Conservation (phyloP, 2,113 vertebrate genomes). For the Apaloderma vittatum region DNA sequence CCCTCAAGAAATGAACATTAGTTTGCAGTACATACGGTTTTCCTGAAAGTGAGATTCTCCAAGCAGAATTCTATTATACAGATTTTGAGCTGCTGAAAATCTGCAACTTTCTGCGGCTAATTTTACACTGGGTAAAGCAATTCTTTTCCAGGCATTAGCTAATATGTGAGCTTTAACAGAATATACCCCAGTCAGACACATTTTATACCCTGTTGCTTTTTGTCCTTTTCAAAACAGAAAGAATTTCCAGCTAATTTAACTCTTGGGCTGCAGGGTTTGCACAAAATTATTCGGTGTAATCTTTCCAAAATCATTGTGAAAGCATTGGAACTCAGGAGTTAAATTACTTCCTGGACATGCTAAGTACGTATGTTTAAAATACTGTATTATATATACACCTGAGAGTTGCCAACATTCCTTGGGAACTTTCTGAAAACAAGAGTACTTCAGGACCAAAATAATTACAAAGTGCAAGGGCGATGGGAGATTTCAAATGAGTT, state of each 20-base stretch:
- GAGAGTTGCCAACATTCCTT: neutral
- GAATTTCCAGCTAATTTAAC: neutral
- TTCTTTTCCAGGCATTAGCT: neutral
- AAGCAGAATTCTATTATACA: neutral
- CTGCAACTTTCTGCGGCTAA: neutral
- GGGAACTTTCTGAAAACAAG: neutral
- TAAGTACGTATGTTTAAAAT: neutral
- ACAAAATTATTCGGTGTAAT: neutral
- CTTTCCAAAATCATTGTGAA: neutral
- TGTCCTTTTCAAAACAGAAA: neutral
- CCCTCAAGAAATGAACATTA: neutral
- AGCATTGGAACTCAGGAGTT: neutral
- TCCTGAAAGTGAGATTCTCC: neutral
- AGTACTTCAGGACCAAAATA: neutral
- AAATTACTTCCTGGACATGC: neutral
- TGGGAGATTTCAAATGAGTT: neutral
- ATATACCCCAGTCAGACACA: neutral
- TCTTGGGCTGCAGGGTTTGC: neutral
- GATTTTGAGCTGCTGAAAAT: neutral
- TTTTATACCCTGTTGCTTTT: neutral
- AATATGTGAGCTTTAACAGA: neutral
- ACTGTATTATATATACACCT: neutral
- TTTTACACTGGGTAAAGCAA: neutral
- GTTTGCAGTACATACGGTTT: neutral
- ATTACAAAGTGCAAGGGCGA: neutral